Evolutionary conservation across 2,888 invertebrate species (phyloP), one percentile per base, ranked within the genome.

Genomic region (Ochlodes sylvanus): DNA sequence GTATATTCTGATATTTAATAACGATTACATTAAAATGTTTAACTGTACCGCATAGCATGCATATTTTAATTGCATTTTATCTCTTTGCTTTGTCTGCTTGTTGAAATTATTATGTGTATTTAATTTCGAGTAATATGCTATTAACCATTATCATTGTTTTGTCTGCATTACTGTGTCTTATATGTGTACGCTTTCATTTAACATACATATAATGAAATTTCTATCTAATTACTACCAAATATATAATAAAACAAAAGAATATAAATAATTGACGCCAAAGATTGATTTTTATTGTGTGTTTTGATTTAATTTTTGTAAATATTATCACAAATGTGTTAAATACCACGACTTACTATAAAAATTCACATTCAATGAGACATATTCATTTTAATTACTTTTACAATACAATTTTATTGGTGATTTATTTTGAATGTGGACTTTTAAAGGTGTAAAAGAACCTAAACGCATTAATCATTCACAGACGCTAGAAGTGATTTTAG

Each of bases 391-490:
- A 12, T 38, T 38, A 2, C 10, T 38, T 38, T 38, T 74, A 70
- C 50, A 57, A 54, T 42, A 14, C 10, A 60, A 38, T 47, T n/a
- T 0, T 27, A 27, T 44, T 15, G 73, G 71, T 63, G 56, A 50
- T 12, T 44, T 41, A 10, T 6, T 19, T 10, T 81, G 86, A 84
- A 83, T 84, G 86, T 89, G 82, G 79, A 84, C 86, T 80, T 74
- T 69, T 68, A 69, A 75, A 72, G n/a, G 89, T 87, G 90, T 90
- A 87, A 76, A 38, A 34, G n/a, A 62, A 68, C 42, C 56, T 67
- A 73, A 79, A 75, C 74, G 77, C 87, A 88, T 88, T 90, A 90
- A 90, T 89, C 90, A 92, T 86, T 77, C 82, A 85, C 89, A 85
- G 84, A 85, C 79, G 86, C 90, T 89, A 90, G 88, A 87, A 70